phyloP scores from a whole-genome alignment of 2,797 vertebrate species.

The Lagocephalus sceleratus region DNA sequence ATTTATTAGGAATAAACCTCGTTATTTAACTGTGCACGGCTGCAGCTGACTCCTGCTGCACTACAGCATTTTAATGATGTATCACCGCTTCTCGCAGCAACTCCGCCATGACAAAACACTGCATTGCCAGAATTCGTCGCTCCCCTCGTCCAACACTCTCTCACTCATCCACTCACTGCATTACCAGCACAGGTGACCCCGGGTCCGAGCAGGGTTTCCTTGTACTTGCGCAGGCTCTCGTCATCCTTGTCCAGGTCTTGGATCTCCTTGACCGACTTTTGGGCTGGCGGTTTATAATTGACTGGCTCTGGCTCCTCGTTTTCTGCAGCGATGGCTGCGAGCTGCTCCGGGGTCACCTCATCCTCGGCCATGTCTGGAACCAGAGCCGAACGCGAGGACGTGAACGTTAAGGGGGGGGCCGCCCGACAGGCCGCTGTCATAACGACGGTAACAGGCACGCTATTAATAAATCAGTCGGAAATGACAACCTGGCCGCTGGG shows the following conservation, averaged over 20 bases:
- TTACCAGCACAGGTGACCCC: slow-evolving; percentile 71
- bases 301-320: slow-evolving; percentile 86
- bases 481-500: slow-evolving; percentile 8
- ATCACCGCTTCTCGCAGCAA: too few relatives aligned
- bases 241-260: slow-evolving; percentile 94
- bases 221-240: slow-evolving; percentile 96
- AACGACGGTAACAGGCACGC: too few relatives aligned
- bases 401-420: neutral
- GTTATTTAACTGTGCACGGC: too few relatives aligned
- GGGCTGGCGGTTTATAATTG: slow-evolving; percentile 90
- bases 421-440: too few relatives aligned
- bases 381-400: neutral
- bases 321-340: slow-evolving; percentile 93
- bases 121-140: too few relatives aligned
- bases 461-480: too few relatives aligned
- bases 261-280: slow-evolving; percentile 93
- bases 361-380: slow-evolving; percentile 89
- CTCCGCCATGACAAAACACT: too few relatives aligned
- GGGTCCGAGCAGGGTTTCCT: slow-evolving; percentile 88
- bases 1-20: too few relatives aligned
- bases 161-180: neutral
- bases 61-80: too few relatives aligned
- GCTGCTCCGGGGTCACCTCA: slow-evolving; percentile 91
- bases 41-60: too few relatives aligned
- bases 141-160: neutral